Evolutionary conservation across 2,797 vertebrate species (phyloP).

Genomic region (Coilia nasus): DNA sequence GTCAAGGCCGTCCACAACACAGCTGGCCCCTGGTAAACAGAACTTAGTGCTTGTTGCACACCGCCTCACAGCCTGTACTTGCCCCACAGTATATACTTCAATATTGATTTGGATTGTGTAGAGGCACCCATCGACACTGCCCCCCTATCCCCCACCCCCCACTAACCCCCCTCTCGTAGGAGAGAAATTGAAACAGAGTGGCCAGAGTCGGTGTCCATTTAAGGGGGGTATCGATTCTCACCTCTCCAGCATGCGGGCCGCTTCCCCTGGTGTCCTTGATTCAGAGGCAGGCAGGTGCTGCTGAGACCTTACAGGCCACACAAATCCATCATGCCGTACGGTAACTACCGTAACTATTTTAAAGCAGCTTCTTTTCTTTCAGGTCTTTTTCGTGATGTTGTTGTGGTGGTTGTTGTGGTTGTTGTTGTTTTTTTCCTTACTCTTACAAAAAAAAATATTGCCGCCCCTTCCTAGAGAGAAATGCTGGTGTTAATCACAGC

Average conservation of each 20-base stretch:
- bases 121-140: background rate
- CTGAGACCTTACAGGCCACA: constrained; percentile 16
- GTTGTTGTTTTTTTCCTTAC: background rate
- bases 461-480: background rate
- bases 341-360: constrained; percentile 12
- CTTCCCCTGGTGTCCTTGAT: constrained; percentile 25
- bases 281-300: constrained; percentile 19
- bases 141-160: background rate
- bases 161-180: background rate
- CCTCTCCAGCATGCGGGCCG: background rate
- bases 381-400: background rate
- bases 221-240: constrained; percentile 16
- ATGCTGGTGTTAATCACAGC: background rate
- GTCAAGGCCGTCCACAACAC: background rate
- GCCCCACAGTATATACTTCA: constrained; percentile 14
- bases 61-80: background rate
- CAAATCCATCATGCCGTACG: constrained; percentile 8
- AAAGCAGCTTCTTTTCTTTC: constrained; percentile 14
- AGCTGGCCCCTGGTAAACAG: background rate
- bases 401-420: background rate
- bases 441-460: background rate
- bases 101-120: constrained; percentile 20
- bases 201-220: constrained; percentile 23
- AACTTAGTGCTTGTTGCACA: background rate
- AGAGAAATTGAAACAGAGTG: constrained; percentile 26